A percentile compares a stretch with the other conserved stretches of the same genome.
Evolutionary conservation across 2,888 invertebrate species (phyloP).

Genomic region (Diogma glabrata): DNA sequence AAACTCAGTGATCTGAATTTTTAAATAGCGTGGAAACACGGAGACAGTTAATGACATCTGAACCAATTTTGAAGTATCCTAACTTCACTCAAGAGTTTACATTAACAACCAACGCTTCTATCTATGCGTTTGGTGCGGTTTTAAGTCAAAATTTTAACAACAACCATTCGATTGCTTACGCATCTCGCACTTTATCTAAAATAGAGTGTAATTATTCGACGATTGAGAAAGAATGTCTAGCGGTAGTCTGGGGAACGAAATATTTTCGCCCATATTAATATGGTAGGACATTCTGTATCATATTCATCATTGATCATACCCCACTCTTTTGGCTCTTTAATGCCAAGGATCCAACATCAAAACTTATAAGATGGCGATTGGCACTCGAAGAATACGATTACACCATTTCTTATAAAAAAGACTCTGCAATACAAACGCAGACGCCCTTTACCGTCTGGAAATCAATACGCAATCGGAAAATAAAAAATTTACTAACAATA

Average conservation of each 20-base stretch:
- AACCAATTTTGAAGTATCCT: not conserved
- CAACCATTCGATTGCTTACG: not conserved
- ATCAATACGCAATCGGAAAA: not conserved
- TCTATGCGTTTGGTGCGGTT: not conserved
- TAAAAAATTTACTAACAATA: no score
- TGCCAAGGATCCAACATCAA: not conserved
- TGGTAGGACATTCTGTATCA: not conserved
- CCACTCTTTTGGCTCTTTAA: not conserved
- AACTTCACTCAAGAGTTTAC: not conserved
- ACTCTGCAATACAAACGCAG: not conserved
- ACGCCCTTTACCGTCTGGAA: not conserved
- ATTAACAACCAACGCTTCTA: not conserved
- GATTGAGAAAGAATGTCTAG: not conserved
- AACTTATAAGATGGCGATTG: not conserved
- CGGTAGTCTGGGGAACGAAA: no score
- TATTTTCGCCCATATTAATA: no score
- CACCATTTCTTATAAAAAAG: not conserved
- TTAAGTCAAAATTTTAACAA: not conserved
- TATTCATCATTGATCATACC: not conserved
- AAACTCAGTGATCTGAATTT: not conserved
- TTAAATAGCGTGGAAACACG: not conserved
- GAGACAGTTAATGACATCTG: not conserved
- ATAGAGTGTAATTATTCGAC: not conserved
- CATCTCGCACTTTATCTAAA: not conserved
- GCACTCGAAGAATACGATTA: not conserved